Evolutionary conservation across 2,797 vertebrate species (phyloP), one percentile per base, ranked within the genome.

Genomic region (Phaenicophaeus curvirostris): DNA sequence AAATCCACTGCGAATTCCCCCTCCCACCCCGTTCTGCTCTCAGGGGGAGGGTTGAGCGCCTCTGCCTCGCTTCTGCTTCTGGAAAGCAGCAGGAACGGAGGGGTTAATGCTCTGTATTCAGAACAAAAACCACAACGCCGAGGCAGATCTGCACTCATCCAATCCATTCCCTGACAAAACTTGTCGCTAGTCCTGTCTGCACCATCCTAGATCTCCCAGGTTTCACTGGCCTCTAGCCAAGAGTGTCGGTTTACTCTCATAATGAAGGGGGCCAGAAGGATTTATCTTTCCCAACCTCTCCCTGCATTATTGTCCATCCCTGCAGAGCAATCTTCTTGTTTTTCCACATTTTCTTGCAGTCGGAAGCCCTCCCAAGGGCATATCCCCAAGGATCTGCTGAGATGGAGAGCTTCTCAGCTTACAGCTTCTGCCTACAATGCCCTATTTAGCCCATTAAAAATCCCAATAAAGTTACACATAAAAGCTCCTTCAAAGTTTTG

Each of bases 321-420:
- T 84, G 95, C 78, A 94, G 92, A 96, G 91, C 91, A 96, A 95
- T 97, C 91, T 90, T 97, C 96, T 97, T 96, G 97, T 97, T 98
- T 98, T 97, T 98, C 97, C 96, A 97, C 97, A 97, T 98, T 98
- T 98, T 98, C 96, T 96, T 96, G 96, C 95, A 94, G 92, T 94
- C 89, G 93, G 97, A 97, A 97, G 85, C 62, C 79, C 92, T 95
- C 89, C 95, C 93, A 97, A 97, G 91, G 96, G 95, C 95, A 97
- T 94, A 97, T 95, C 96, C 92, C 88, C 92, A 95, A 96, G 93
- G 88, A 96, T 95, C 84, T 95, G 89, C 92, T 90, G 94, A 96
- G 93, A 96, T 25, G 72, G 74, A 95, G 58, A 77, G 61, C 90
- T 96, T 97, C 96, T 96, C 92, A 88, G 86, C 33, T 61, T 97